Conservation (phyloP, 2,797 vertebrate species). For the Merluccius polli region DNA sequence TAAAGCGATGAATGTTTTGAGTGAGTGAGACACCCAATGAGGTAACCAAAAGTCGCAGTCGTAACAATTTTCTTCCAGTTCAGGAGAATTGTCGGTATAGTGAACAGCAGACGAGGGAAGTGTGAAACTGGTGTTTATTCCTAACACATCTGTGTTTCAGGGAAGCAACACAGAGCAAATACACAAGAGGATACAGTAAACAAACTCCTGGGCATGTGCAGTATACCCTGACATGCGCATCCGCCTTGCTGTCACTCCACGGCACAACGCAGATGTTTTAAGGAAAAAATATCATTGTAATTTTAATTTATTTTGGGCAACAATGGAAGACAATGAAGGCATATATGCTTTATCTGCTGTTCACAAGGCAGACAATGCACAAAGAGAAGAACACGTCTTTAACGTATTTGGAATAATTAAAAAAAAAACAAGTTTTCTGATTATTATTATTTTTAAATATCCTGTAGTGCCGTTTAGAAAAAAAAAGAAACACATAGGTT, state of each 20-base stretch:
- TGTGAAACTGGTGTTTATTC: not conserved
- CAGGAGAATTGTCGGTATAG: not conserved
- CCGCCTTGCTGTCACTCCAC: not conserved
- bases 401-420: no score
- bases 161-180: not conserved
- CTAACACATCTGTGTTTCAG: not conserved
- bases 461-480: not conserved
- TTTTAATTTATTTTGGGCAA: not conserved
- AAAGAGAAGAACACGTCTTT: no score
- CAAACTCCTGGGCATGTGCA: not conserved
- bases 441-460: no score
- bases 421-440: no score
- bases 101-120: not conserved
- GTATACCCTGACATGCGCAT: not conserved
- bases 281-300: not conserved
- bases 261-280: no score
- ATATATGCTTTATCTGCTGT: not conserved
- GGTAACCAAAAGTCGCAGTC: not conserved
- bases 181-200: not conserved
- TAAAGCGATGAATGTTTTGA: not conserved
- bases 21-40: not conserved
- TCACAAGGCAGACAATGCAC: no score
- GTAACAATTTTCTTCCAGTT: not conserved
- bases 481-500: no score
- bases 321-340: not conserved